Evolutionary conservation across 2,888 invertebrate species (phyloP).

Genomic region (Bibio marci): DNA sequence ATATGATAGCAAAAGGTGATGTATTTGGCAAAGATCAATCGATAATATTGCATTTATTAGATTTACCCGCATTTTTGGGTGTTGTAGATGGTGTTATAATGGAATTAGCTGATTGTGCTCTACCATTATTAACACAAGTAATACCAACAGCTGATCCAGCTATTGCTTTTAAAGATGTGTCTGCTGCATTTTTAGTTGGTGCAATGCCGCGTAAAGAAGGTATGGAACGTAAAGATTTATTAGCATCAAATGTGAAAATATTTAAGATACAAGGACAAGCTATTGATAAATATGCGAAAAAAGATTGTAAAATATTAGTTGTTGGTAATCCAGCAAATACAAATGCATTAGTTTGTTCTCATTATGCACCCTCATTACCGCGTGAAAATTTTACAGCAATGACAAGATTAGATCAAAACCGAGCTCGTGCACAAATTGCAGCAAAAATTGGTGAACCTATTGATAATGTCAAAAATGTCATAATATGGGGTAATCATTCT

Average conservation of each 20-base stretch:
- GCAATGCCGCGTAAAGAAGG: slow-evolving; percentile 96
- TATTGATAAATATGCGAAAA: slow-evolving; percentile 74
- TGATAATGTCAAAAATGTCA: slow-evolving; percentile 67
- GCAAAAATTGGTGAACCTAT: slow-evolving; percentile 50
- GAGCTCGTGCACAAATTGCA: slow-evolving; percentile 81
- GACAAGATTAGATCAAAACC: slow-evolving; percentile 96
- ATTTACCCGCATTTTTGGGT: slow-evolving; percentile 90
- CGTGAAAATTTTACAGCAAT: slow-evolving; percentile 93
- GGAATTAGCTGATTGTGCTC: slow-evolving; percentile 91
- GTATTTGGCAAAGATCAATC: slow-evolving; percentile 85
- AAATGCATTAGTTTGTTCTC: slow-evolving; percentile 88
- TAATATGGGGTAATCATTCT: slow-evolving; percentile 99
- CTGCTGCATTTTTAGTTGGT: slow-evolving; percentile 92
- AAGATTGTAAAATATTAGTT: slow-evolving; percentile 85
- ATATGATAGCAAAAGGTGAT: slow-evolving; percentile 87
- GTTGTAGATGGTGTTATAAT: slow-evolving; percentile 97
- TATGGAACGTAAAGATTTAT: slow-evolving; percentile 96
- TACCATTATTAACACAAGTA: slow-evolving; percentile 71
- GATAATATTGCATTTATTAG: slow-evolving; percentile 74
- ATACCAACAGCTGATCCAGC: slow-evolving; percentile 75
- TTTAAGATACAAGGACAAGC: slow-evolving; percentile 96
- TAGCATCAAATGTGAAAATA: slow-evolving; percentile 94
- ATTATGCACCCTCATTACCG: slow-evolving; percentile 91
- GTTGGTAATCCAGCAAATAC: slow-evolving; percentile 99
- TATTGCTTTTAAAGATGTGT: slow-evolving; percentile 88